Percentiles rank a stretch among this genome's conserved stretches.
phyloP scores from a whole-genome alignment of 1,140 invertebrate genomes.

The Drosophila orosa region DNA sequence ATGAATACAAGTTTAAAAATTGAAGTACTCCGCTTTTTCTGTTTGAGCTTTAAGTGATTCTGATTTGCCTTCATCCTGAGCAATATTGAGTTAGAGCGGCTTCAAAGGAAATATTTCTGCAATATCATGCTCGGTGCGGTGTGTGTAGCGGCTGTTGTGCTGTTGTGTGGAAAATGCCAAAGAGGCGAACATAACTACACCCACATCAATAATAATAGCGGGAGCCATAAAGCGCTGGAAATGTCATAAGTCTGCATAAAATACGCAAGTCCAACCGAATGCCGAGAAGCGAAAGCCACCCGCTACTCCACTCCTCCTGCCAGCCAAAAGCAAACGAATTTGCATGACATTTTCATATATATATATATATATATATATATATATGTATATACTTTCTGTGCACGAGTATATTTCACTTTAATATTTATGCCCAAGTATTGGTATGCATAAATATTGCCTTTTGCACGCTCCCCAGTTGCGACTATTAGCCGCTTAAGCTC shows the following conservation, averaged over 20 bases:
- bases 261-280: constrained; percentile 42
- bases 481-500: constrained; percentile 54
- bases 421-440: constrained; percentile 64
- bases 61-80: not conserved
- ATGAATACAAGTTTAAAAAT: constrained; percentile 4
- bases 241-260: constrained; percentile 61
- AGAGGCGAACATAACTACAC: constrained; percentile 3
- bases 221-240: constrained; percentile 34
- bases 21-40: not conserved
- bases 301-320: constrained; percentile 10
- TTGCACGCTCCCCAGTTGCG: constrained; percentile 42
- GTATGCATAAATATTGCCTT: constrained; percentile 70
- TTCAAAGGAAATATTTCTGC: constrained; percentile 30
- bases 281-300: constrained; percentile 1
- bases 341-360: constrained; percentile 61
- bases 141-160: constrained; percentile 5
- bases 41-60: constrained; percentile 10
- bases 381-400: constrained; percentile 19
- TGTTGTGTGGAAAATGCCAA: constrained; percentile 26
- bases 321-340: constrained; percentile 43
- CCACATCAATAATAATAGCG: constrained; percentile 17
- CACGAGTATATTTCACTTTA: constrained; percentile 44
- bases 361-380: constrained; percentile 8
- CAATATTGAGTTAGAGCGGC: constrained; percentile 22
- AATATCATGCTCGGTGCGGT: constrained; percentile 7